Base-by-base conservation (phyloP, 2,888 invertebrate species). In the Folsomia manolachei region DNA sequence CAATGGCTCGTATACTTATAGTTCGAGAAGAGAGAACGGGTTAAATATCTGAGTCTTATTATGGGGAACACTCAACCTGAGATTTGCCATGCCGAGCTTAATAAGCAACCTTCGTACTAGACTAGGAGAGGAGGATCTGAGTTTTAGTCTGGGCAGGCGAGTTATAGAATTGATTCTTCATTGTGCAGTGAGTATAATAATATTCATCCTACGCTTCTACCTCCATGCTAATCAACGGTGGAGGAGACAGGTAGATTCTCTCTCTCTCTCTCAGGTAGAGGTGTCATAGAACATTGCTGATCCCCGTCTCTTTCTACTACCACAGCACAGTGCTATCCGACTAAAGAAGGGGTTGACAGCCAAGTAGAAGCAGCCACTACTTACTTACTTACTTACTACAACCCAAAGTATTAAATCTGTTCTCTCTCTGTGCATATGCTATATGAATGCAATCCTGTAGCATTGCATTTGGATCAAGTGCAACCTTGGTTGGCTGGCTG, bases 401-500 rank as follows among this genome's bases (percentile, higher is more conserved):
- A 60, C 23, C n/a, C n/a, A n/a, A n/a, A n/a, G n/a, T n/a, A n/a
- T n/a, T n/a, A n/a, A n/a, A n/a, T n/a, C n/a, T n/a, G n/a, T n/a
- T n/a, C n/a, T n/a, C n/a, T n/a, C n/a, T n/a, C n/a, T n/a, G n/a
- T 63, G 63, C 24, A 63, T 63, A 24, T 24, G 26, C 25, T 63
- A 24, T 24, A 24, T 63, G 63, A 18, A 24, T 24, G n/a, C 1
- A 24, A 63, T 1, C 9, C 21, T 21, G 63, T 63, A 24, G 60
- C 7, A 63, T n/a, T 63, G 24, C 24, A n/a, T 2, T 1, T 53
- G 26, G 26, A 26, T 52, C 21, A 23, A 27, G 19, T 62, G 62
- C 62, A 69, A 62, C 61, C 66, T 66, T 66, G 66, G 27, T 52
- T 19, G 66, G 27, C 51, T 19, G 66, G 27, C 7, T n/a, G n/a